Base-by-base conservation (phyloP, 1,140 invertebrate species). In the Xylocopa sonorina region DNA sequence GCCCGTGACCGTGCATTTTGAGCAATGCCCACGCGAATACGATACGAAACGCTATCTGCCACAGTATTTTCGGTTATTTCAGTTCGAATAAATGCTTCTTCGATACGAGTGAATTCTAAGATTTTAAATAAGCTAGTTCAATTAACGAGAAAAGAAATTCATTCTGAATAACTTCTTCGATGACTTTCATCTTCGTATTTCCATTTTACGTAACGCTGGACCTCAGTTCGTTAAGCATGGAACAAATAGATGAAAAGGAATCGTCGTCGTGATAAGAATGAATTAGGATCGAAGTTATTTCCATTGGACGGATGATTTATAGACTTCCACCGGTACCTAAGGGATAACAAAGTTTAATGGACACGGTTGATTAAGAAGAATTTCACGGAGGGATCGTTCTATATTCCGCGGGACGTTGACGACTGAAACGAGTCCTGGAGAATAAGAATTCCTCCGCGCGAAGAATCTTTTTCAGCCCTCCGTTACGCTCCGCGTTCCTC, bases 321-420 rank as follows among this genome's bases (percentile, higher is more conserved):
- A 51, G 29, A 34, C 5, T 51, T 14, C 29, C 64, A 10, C 12
- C 5, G 29, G 29, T 0, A 34, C 21, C 0, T 41, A 2, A 32
- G 12, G 18, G 16, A 51, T 53, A n/a, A 34, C 18, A 50, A 51
- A 68, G 64, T 51, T 68, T 68, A 68, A 68, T 67, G 46, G 64
- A 50, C 29, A 48, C 12, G 18, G 29, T 14, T 48, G 64, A 50
- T 67, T 32, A 50, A 67, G 29, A 7, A 16, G 10, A 50, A 50
- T 34, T 50, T 67, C 14, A 12, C 14, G 24, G 38, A 16, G 27
- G 9, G 21, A n/a, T 62, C n/a, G 16, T 64, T 43, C 16, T 21
- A 14, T 43, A 10, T 63, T 63, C 6, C 14, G 14, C 6, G 18
- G 24, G 27, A 51, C 29, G 32, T 32, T 34, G 32, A 24, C 32